Evolutionary conservation across 2,797 vertebrate genomes (phyloP).

Genomic region (Mormyrus proboscirostris): DNA sequence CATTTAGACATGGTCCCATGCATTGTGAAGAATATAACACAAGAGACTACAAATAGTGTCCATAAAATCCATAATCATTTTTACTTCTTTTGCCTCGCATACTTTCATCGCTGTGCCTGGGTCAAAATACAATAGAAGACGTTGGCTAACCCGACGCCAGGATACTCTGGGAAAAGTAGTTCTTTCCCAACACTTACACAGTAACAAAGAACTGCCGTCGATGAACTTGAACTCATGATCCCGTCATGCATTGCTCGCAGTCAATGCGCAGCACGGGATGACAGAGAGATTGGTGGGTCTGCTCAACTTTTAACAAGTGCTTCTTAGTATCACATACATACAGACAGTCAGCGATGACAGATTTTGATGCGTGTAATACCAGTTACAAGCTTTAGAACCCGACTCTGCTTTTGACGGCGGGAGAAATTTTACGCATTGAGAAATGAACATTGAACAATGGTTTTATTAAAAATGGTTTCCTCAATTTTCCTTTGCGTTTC

Average conservation of each 20-base stretch:
- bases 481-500: background rate
- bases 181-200: background rate
- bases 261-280: conserved; percentile 1
- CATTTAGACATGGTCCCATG: conserved; percentile 30
- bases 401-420: background rate
- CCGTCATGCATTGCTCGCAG: conserved; percentile 39
- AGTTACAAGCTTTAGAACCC: background rate
- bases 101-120: conserved; percentile 42
- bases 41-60: conserved; percentile 37
- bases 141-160: conserved; percentile 18
- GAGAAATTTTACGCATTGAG: background rate
- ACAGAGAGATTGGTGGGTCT: background rate
- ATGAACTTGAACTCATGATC: conserved; percentile 38
- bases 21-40: conserved; percentile 5
- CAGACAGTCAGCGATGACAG: background rate
- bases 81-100: conserved; percentile 42
- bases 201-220: background rate
- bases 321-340: background rate
- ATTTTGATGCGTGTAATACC: background rate
- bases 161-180: background rate
- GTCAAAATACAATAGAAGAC: conserved; percentile 52
- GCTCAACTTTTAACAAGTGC: conserved; percentile 6
- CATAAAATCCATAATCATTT: conserved; percentile 42
- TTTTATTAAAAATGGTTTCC: background rate
- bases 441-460: background rate